Conservation (phyloP, 2,113 vertebrate species). For the Tachycineta bicolor region DNA sequence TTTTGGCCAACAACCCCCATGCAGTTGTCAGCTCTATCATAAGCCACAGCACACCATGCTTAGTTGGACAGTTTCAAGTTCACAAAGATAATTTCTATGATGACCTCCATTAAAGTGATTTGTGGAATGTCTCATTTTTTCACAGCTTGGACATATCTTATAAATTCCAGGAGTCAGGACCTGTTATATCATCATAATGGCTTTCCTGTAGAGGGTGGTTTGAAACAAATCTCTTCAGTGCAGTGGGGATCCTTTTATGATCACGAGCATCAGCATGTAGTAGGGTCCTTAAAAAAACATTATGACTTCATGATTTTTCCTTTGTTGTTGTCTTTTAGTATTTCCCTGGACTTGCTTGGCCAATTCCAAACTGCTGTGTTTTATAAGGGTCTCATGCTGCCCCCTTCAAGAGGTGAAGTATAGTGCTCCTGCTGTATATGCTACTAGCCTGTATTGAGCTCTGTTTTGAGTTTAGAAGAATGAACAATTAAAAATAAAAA, state of each 20-base stretch:
- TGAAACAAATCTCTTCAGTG: slow-evolving; percentile 42
- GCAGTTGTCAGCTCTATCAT: background rate
- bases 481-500: background rate
- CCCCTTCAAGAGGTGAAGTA: background rate
- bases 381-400: background rate
- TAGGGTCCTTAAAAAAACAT: background rate
- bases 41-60: background rate
- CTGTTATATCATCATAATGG: slow-evolving; percentile 1
- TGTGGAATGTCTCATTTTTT: slow-evolving; percentile 45
- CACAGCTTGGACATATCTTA: slow-evolving; percentile 4
- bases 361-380: background rate
- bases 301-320: background rate
- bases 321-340: background rate
- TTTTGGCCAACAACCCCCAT: background rate
- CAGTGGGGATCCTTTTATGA: background rate
- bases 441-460: background rate
- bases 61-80: slow-evolving; percentile 16
- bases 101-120: slow-evolving; percentile 39
- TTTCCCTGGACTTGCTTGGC: background rate
- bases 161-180: slow-evolving; percentile 24
- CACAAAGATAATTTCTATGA: background rate
- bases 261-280: background rate
- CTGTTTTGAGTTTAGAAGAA: background rate
- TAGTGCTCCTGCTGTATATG: background rate
- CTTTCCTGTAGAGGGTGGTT: background rate